Conservation (phyloP, 2,113 vertebrate genomes). For the Centrocercus urophasianus region DNA sequence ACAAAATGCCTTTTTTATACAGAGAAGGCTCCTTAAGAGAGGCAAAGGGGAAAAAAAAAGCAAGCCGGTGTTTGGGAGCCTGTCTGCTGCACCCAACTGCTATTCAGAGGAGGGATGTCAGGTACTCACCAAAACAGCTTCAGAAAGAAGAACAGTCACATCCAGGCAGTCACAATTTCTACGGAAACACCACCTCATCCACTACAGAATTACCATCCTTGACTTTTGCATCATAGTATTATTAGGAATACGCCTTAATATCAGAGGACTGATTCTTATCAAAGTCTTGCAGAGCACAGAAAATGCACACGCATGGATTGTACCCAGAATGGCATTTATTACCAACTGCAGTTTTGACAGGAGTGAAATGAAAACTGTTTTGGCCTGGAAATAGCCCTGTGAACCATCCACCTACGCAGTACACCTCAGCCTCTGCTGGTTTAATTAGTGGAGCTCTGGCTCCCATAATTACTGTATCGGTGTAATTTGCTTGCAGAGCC, state of each 20-base stretch:
- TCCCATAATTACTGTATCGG: neutral
- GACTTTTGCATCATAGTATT: neutral
- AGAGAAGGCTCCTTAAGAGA: slow-evolving; percentile 52
- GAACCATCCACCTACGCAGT: neutral
- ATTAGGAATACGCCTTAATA: neutral
- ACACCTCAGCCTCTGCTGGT: neutral
- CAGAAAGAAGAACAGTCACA: neutral
- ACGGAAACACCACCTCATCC: neutral
- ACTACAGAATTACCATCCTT: neutral
- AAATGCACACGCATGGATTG: neutral
- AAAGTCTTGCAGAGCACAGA: neutral
- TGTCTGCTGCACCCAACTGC: neutral
- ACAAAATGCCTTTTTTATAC: slow-evolving; percentile 55
- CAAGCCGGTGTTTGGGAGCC: neutral
- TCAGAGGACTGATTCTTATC: neutral
- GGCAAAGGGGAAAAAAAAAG: neutral
- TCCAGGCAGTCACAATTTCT: neutral
- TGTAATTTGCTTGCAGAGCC: neutral
- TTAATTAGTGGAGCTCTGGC: neutral
- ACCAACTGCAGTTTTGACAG: neutral
- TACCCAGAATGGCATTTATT: slow-evolving; percentile 42
- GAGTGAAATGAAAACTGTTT: slow-evolving; percentile 32
- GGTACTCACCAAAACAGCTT: neutral
- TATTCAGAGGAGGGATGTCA: neutral
- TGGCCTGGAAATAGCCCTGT: slow-evolving; percentile 2